A percentile compares a stretch with the other conserved stretches of the same genome.
These are phyloP conservation scores for Pristionchus maxplancki DNA, from an alignment of 2,888 invertebrate genomes.

Conservation along the genomic window DNA sequence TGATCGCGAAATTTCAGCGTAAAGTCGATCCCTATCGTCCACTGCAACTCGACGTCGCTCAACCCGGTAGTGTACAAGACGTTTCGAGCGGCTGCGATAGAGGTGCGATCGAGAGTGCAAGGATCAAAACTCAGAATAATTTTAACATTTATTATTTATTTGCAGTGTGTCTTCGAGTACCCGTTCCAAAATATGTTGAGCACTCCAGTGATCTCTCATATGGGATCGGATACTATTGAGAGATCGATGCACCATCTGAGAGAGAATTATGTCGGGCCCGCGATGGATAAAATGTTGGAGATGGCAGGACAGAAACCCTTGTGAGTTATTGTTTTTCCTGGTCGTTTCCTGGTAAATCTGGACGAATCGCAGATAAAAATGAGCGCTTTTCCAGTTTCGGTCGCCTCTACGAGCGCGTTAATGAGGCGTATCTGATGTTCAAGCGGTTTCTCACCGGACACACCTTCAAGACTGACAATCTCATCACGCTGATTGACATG, in stretches of 20 bases:
- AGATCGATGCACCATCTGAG: background rate
- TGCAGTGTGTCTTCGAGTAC: background rate
- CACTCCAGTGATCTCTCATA: background rate
- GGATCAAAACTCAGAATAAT: too few species aligned
- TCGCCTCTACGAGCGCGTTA: background rate
- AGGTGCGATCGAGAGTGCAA: background rate
- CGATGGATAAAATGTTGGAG: background rate
- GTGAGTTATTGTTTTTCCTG: background rate
- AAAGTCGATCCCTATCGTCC: background rate
- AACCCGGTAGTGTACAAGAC: background rate
- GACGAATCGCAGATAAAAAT: background rate
- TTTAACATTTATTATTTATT: background rate
- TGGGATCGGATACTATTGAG: background rate
- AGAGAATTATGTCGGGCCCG: constrained; percentile 24
- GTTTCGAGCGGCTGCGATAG: background rate
- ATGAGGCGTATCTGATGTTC: background rate
- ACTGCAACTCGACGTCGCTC: background rate
- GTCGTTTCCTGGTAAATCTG: too few species aligned
- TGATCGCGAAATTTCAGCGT: background rate
- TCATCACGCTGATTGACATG: background rate
- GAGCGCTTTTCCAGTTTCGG: background rate
- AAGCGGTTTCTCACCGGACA: background rate
- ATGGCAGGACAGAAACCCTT: background rate
- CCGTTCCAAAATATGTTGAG: background rate
- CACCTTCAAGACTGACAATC: background rate